Percentiles rank a stretch among this genome's conserved stretches.
These are phyloP conservation scores for Callitettix versicolor DNA, from an alignment of 1,140 invertebrate species.

Conservation along the genomic window DNA sequence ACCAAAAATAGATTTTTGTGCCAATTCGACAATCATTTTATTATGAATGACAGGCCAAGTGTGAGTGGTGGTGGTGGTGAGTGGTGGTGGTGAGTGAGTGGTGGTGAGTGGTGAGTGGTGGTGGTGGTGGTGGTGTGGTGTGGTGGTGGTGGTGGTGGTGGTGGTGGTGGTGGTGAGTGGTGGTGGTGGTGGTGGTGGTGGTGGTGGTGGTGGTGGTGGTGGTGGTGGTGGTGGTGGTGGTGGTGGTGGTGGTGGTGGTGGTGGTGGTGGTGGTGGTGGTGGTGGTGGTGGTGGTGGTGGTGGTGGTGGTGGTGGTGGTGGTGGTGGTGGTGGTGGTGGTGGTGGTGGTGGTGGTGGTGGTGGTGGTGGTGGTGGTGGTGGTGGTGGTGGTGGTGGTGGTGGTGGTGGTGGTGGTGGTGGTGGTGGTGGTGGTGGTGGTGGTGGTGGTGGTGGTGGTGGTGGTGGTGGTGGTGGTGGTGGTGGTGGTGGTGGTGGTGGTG, in stretches of 20 bases:
- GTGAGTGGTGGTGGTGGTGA: too few relatives aligned
- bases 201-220: constrained; percentile 1
- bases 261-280: constrained; percentile 1
- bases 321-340: constrained; percentile 1
- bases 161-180: constrained; percentile 1
- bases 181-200: constrained; percentile 1
- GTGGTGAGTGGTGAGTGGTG: too few relatives aligned
- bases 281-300: constrained; percentile 1
- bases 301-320: constrained; percentile 2
- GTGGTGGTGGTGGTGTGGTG: too few relatives aligned
- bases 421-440: constrained; percentile 2
- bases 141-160: too few relatives aligned
- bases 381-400: constrained; percentile 1
- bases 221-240: constrained; percentile 1
- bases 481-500: constrained; percentile 2
- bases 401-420: constrained; percentile 1
- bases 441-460: constrained; percentile 1
- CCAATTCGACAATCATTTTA: not conserved
- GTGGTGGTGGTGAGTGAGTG: too few relatives aligned
- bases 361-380: constrained; percentile 2
- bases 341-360: constrained; percentile 1
- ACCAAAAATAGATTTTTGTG: too few relatives aligned
- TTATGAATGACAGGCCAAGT: not conserved
- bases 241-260: constrained; percentile 2
- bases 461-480: constrained; percentile 1